phyloP scores from a whole-genome alignment of 2,888 invertebrate genomes.

The Lypha dubia region DNA sequence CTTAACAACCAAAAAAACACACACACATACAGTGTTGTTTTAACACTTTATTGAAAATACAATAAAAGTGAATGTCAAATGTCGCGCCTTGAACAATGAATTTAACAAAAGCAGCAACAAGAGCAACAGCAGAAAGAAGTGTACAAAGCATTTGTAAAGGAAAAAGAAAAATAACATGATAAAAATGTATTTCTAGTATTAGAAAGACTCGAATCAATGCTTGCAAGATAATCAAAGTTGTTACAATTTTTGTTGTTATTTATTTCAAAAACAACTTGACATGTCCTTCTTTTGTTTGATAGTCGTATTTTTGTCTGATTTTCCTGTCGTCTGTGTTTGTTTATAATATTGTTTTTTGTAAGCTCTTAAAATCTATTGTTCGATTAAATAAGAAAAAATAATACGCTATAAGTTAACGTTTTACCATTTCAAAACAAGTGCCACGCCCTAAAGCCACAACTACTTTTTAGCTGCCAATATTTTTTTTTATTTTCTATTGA shows the following conservation, averaged over 20 bases:
- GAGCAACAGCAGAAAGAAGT: not conserved
- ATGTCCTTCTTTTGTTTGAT: not conserved
- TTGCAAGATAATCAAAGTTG: conserved; percentile 27
- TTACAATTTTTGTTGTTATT: not conserved
- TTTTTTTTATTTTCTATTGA: not conserved
- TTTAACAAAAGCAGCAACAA: not conserved
- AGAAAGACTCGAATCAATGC: conserved; percentile 34
- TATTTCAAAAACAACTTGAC: not conserved
- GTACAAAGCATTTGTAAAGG: too few relatives aligned
- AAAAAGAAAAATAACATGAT: not conserved
- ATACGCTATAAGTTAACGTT: conserved; percentile 37
- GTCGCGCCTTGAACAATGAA: conserved; percentile 15
- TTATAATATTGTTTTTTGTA: too few relatives aligned
- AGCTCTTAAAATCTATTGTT: conserved; percentile 34
- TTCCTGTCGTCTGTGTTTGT: not conserved
- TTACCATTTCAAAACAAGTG: conserved; percentile 36
- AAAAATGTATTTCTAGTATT: conserved; percentile 21
- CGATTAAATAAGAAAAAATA: not conserved
- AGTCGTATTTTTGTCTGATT: not conserved
- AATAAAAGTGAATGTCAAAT: conserved; percentile 53
- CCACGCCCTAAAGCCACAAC: conserved; percentile 57
- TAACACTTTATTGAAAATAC: conserved; percentile 48
- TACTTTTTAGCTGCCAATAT: not conserved
- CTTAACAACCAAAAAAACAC: not conserved
- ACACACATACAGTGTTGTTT: conserved; percentile 50